Evolutionary conservation across 30 jellyfish, hydroid and myxozoan genomes (phyloP).

Genomic region (Hydra vulgaris): DNA sequence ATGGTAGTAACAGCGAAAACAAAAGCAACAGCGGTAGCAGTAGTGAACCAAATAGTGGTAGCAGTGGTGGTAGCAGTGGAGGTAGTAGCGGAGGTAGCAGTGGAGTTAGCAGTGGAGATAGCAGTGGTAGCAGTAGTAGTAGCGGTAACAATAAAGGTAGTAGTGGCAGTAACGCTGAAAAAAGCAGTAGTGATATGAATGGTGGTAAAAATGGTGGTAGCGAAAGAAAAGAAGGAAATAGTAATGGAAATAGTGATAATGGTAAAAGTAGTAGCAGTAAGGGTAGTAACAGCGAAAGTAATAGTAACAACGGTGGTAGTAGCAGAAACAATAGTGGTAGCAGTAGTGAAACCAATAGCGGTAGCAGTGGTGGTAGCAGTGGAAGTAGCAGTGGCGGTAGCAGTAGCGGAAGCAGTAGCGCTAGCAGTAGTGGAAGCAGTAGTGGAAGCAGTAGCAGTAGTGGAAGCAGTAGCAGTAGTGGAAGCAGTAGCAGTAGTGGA

Average conservation of each 20-base stretch:
- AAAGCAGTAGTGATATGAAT: too few relatives aligned
- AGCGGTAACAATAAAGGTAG: neutral
- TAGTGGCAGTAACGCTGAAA: neutral
- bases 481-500: too few relatives aligned
- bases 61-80: conserved; percentile 11
- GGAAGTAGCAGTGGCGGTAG: neutral
- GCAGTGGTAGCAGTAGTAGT: neutral
- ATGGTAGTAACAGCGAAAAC: neutral
- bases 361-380: conserved; percentile 7
- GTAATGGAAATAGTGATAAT: neutral
- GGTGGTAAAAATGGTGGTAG: neutral
- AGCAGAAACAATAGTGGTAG: neutral
- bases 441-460: neutral
- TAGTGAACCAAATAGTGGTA: neutral
- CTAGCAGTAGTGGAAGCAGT: neutral
- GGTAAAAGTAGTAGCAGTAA: neutral
- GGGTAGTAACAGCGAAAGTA: neutral
- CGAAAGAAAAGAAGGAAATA: neutral
- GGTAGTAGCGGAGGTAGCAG: neutral
- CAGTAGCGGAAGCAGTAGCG: too few relatives aligned
- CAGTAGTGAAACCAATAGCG: neutral
- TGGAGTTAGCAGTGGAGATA: neutral
- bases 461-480: too few relatives aligned
- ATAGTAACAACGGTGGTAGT: neutral
- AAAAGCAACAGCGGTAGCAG: neutral